Base-by-base conservation (phyloP, 2,888 invertebrate genomes). In the Meloe dianella region DNA sequence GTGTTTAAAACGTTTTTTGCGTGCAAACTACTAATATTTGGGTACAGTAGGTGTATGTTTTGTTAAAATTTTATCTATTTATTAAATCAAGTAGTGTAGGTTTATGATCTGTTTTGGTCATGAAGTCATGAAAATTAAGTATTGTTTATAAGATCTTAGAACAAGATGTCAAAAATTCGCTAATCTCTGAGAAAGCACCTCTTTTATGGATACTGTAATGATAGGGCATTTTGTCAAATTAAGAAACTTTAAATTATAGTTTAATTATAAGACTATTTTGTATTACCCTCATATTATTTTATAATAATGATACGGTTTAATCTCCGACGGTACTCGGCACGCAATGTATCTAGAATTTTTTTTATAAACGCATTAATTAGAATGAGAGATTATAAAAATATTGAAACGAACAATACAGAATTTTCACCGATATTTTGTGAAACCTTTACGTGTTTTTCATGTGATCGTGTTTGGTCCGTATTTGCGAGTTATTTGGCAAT, bases 21-120 rank as follows among this genome's bases (percentile, higher is more conserved):
- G 51, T 51, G 51, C 51, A 51, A 22, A 22, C 51, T 22, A 24
- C 51, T 12, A 51, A 51, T 51, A 51, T 51, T 51, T 51, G 22
- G 22, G 24, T 24, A 51, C 12, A n/a, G n/a, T 20, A 51, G 22
- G 10, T 51, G 24, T 22, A 51, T 51, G 22, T 51, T 51, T 51
- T 51, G 24, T 51, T 22, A 51, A 22, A 22, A 22, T 22, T 51
- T 51, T 51, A 41, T 41, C 41, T 17, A 17, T 41, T 17, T 41
- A 17, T n/a, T 17, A n/a, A 41, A 41, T 41, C 41, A 32, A 32
- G 8, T 32, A 32, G 32, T 10, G 32, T 32, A 7, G 8, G 10
- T 32, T 32, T 27, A 35, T 35, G 12, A 35, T 41, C 8, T n/a
- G 10, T 1, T 17, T 7, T 17, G 17, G 41, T 41, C 41, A 41